Percentiles rank a stretch among this genome's conserved stretches.
These are phyloP conservation scores for Montipora sp. DNA, from an alignment of 64 coral and sea anemone species.

Conservation along the genomic window DNA sequence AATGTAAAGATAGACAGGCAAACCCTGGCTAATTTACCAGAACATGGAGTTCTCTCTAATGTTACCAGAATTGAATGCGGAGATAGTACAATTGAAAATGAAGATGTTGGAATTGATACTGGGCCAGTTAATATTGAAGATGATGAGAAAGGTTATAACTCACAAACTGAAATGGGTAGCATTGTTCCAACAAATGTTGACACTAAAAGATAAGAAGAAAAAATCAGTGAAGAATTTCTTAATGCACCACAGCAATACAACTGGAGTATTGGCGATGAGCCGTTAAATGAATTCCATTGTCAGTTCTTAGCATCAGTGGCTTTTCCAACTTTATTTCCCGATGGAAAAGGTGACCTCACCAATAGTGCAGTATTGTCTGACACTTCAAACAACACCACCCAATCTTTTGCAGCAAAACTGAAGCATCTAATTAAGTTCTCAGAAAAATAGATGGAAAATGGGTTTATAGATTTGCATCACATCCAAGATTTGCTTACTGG, in stretches of 20 bases:
- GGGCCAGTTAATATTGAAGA: slow-evolving; percentile 18
- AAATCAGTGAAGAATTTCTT: slow-evolving; percentile 43
- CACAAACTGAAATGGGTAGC: slow-evolving; percentile 38
- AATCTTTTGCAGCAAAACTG: slow-evolving; percentile 13
- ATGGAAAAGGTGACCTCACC: slow-evolving; percentile 50
- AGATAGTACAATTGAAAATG: background rate
- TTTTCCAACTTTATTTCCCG: slow-evolving; percentile 61
- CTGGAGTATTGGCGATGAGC: slow-evolving; percentile 35
- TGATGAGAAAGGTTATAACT: slow-evolving; percentile 47
- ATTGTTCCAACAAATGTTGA: slow-evolving; percentile 64
- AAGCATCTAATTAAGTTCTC: slow-evolving; percentile 22
- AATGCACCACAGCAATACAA: background rate
- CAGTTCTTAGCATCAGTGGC: slow-evolving; percentile 40
- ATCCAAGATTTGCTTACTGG: slow-evolving; percentile 51
- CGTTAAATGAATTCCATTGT: slow-evolving; percentile 64
- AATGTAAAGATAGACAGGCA: slow-evolving; percentile 34
- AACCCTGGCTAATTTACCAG: slow-evolving; percentile 14
- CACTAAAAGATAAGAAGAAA: slow-evolving; percentile 31
- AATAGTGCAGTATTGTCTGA: slow-evolving; percentile 22
- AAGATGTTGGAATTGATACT: slow-evolving; percentile 10
- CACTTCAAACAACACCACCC: slow-evolving; percentile 12
- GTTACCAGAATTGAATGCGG: background rate
- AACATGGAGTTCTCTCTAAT: background rate
- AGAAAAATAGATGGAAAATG: slow-evolving; percentile 32
- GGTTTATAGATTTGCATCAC: slow-evolving; percentile 48